Evolutionary conservation across 1,140 invertebrate genomes (phyloP), one percentile per base, ranked within the genome.

Genomic region (Amyelois transitella): DNA sequence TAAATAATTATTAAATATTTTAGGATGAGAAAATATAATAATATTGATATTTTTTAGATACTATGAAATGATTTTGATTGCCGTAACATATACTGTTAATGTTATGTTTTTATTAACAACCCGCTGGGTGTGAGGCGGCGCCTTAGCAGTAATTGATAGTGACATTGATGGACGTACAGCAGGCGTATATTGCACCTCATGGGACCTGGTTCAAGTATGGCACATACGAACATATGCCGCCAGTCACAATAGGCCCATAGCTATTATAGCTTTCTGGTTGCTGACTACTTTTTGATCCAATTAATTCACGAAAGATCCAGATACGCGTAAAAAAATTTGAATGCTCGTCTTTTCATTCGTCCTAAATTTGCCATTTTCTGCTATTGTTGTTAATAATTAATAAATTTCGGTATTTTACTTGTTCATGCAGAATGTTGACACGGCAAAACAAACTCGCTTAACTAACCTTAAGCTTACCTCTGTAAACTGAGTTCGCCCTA

Each of bases 141-240:
- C 45, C 62, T 69, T 62, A 52, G 60, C 64, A 60, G 69, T 86
- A 84, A 82, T 86, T 84, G 81, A 86, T 84, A 80, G 82, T 82
- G 81, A 81, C 81, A 62, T 81, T 86, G 81, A 86, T 78, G 74
- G 82, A 80, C 82, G 66, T 74, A 66, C 71, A 75, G 65, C 64
- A 63, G 64, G 55, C 69, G 70, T 71, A 70, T 72, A 70, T 73
- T 69, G 73, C 68, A 75, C 62, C 73, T 55, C 69, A 59, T 64
- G 77, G 71, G 79, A 82, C 56, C 12, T 38, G 17, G 12, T 38
- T 38, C 32, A 38, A 14, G 12, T 59, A 49, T 60, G 51, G 21
- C 52, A 47, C 18, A 38, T 21, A 47, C 18, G 7, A 14, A 38
- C 32, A 38, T 38, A 8, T 14, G 17, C 12, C 17, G 32, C 32